Percentiles rank a stretch among this genome's conserved stretches.
Conservation (phyloP, 2,888 invertebrate genomes). For the Synergus laeviventris region DNA sequence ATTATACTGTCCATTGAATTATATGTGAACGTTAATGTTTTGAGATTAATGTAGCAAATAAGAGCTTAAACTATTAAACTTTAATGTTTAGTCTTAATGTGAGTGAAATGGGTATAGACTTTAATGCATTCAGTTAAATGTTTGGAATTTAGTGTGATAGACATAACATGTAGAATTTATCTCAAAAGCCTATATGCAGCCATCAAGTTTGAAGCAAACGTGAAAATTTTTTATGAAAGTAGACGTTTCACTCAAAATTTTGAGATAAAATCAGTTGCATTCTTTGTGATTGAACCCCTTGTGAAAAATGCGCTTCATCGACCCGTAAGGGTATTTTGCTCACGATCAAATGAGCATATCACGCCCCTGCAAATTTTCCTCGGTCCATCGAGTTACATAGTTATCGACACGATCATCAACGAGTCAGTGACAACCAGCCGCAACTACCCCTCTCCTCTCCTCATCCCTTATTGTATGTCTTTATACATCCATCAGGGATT, state of each 20-base stretch:
- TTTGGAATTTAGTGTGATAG: too few relatives aligned
- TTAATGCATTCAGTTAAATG: too few relatives aligned
- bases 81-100: too few relatives aligned
- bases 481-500: background rate
- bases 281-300: conserved; percentile 5
- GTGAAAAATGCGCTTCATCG: conserved; percentile 53
- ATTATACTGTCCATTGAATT: too few relatives aligned
- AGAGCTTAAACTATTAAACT: too few relatives aligned
- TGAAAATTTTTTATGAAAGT: background rate
- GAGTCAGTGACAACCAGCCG: background rate
- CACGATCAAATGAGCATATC: conserved; percentile 57
- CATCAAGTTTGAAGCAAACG: background rate
- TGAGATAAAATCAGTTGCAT: background rate
- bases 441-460: background rate
- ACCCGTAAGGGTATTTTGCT: conserved; percentile 60
- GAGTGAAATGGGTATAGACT: too few relatives aligned
- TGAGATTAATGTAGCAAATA: too few relatives aligned
- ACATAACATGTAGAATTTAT: too few relatives aligned
- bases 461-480: background rate
- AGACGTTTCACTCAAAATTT: background rate
- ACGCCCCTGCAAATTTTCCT: conserved; percentile 60
- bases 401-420: conserved; percentile 2
- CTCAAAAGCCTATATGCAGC: too few relatives aligned
- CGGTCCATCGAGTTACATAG: conserved; percentile 50
- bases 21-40: too few relatives aligned